Percentiles rank a stretch among this genome's conserved stretches.
These are phyloP conservation scores for Bryconaethiops microstoma DNA, from an alignment of 2,797 vertebrate genomes.

Conservation along the genomic window DNA sequence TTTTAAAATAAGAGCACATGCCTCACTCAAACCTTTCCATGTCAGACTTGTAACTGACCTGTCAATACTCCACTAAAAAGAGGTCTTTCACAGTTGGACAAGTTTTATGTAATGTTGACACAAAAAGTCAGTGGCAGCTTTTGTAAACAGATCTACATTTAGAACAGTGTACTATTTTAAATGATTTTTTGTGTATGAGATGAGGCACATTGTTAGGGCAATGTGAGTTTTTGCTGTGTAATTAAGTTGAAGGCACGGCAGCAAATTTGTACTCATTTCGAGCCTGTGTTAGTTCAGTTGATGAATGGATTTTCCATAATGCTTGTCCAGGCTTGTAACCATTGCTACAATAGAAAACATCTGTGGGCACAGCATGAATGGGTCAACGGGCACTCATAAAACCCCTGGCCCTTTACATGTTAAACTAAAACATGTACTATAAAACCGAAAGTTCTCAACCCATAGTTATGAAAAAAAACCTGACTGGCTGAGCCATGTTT, in stretches of 20 bases:
- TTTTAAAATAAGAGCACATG: neutral
- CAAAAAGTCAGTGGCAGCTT: too few relatives aligned
- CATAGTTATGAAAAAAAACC: too few relatives aligned
- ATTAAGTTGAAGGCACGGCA: neutral
- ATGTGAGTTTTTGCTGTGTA: too few relatives aligned
- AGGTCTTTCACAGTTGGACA: neutral
- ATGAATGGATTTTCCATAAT: neutral
- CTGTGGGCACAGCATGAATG: neutral
- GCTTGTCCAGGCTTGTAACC: neutral
- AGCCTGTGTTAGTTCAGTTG: neutral
- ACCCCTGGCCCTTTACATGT: too few relatives aligned
- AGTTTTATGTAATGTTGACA: neutral
- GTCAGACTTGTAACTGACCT: neutral
- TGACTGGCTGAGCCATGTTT: too few relatives aligned
- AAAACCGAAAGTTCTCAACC: too few relatives aligned
- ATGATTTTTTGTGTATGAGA: neutral
- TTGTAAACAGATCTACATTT: neutral
- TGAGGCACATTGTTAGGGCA: neutral
- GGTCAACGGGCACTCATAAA: neutral
- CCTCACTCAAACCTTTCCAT: neutral
- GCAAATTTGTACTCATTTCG: neutral
- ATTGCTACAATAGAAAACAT: neutral
- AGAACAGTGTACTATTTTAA: neutral
- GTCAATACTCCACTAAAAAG: neutral
- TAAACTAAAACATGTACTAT: too few relatives aligned